These are phyloP conservation scores for Cottoperca gobio DNA, from an alignment of 2,797 vertebrate species.

Conservation along the genomic window DNA sequence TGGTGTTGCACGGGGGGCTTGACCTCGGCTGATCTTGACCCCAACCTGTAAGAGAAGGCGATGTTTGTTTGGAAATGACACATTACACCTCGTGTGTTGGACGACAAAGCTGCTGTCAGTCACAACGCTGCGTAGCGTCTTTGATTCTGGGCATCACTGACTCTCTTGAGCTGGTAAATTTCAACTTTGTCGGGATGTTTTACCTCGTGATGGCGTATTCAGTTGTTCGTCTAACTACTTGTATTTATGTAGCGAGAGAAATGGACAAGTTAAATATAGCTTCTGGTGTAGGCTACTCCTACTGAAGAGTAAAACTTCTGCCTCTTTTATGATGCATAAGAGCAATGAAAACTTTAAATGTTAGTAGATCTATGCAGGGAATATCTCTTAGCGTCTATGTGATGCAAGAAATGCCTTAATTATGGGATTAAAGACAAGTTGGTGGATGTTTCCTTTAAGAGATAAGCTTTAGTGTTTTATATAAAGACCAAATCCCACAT, in stretches of 20 bases:
- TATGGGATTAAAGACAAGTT: neutral
- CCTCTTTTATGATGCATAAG: no score
- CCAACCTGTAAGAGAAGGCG: conserved; percentile 66
- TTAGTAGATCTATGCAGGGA: neutral
- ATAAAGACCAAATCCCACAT: no score
- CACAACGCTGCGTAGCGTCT: conserved; percentile 10
- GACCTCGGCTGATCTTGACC: conserved; percentile 70
- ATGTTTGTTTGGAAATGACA: conserved; percentile 78
- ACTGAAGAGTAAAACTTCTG: neutral
- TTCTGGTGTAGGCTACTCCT: no score
- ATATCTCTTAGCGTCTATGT: no score
- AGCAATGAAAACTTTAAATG: neutral
- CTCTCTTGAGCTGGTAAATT: neutral
- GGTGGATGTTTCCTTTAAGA: neutral
- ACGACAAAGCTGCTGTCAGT: conserved; percentile 68
- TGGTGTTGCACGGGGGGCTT: conserved; percentile 64
- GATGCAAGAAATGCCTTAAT: neutral
- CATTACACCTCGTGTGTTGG: conserved; percentile 70
- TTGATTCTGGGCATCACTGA: neutral
- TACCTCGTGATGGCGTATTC: neutral
- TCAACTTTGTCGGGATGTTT: neutral
- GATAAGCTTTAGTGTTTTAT: no score
- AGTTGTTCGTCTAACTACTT: neutral
- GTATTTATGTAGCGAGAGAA: neutral
- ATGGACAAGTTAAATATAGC: no score